Evolutionary conservation across 1,140 invertebrate species (phyloP).

Genomic region (Conus ventricosus): DNA sequence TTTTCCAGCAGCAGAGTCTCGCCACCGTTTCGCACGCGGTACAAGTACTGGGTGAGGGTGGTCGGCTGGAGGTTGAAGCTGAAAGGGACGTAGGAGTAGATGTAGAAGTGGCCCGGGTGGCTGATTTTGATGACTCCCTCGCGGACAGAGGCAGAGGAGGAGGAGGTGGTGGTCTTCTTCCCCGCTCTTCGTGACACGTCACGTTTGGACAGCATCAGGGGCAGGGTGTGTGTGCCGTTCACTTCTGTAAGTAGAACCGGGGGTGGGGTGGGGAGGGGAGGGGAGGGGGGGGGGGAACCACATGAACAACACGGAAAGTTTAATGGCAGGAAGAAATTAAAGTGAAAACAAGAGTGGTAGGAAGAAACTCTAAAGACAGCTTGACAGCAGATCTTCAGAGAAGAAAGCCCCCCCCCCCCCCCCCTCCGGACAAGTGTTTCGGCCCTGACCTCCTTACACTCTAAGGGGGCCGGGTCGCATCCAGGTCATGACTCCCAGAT

Average conservation of each 20-base stretch:
- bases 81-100: conserved; percentile 15
- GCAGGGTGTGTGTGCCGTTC: background rate
- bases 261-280: background rate
- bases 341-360: background rate
- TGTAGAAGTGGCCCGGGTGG: background rate
- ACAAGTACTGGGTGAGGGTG: background rate
- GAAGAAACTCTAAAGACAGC: background rate
- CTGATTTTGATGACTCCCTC: background rate
- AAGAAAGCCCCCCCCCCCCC: too few relatives aligned
- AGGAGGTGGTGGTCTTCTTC: background rate
- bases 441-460: too few relatives aligned
- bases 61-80: background rate
- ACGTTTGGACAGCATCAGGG: background rate
- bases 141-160: background rate
- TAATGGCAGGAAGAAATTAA: background rate
- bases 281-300: background rate
- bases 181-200: background rate
- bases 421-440: too few relatives aligned
- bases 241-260: background rate
- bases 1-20: conserved; percentile 10
- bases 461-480: too few relatives aligned
- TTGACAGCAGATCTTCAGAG: too few relatives aligned
- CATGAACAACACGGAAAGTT: background rate
- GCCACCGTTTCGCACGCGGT: conserved; percentile 24
- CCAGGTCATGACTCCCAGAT: too few relatives aligned